Evolutionary conservation across 2,888 invertebrate genomes (phyloP).

Genomic region (Zele albiditarsus): DNA sequence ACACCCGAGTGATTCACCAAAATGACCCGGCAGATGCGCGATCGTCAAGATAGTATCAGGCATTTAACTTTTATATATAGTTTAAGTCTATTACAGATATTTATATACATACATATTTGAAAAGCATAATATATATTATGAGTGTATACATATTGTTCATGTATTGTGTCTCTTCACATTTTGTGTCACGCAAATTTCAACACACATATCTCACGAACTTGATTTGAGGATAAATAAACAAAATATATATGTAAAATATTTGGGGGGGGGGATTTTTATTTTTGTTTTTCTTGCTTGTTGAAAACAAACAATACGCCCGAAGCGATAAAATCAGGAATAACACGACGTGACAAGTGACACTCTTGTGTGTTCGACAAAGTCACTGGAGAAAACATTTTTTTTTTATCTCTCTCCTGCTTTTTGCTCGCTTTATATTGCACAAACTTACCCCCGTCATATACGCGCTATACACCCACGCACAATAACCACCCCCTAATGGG

Average conservation of each 20-base stretch:
- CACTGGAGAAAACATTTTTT: constrained; percentile 41
- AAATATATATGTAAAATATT: neutral
- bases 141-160: neutral
- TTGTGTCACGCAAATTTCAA: constrained; percentile 25
- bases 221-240: neutral
- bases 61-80: constrained; percentile 53
- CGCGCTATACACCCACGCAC: constrained; percentile 68
- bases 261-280: neutral
- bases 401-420: neutral
- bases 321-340: constrained; percentile 52
- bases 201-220: constrained; percentile 19
- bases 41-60: constrained; percentile 66
- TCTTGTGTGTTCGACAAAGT: constrained; percentile 57
- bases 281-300: neutral
- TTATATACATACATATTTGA: constrained; percentile 8
- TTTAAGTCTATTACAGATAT: neutral
- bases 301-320: constrained; percentile 38
- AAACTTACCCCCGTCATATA: constrained; percentile 42
- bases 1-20: constrained; percentile 69
- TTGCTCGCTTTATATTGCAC: neutral
- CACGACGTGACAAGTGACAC: constrained; percentile 68
- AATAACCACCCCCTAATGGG: constrained; percentile 69
- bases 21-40: constrained; percentile 69
- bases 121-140: neutral
- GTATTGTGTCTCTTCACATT: neutral